These are phyloP conservation scores for Calonectris borealis DNA, from an alignment of 2,113 vertebrate species.

Conservation along the genomic window DNA sequence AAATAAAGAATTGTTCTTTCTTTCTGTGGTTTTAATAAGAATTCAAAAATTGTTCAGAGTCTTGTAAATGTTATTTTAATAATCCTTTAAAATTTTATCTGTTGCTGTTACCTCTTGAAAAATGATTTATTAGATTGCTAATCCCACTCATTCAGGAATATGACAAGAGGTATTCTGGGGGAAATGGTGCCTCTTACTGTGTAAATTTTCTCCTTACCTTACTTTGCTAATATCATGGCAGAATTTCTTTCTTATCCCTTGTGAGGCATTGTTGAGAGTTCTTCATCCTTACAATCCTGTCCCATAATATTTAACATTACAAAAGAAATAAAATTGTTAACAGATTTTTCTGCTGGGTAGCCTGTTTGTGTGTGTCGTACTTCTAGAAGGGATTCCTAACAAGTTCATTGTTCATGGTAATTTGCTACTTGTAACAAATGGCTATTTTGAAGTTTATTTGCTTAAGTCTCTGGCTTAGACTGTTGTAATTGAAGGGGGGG, in stretches of 20 bases:
- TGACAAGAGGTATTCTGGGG: slow-evolving; percentile 85
- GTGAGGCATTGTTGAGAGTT: slow-evolving; percentile 91
- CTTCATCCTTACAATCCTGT: slow-evolving; percentile 90
- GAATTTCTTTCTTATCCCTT: slow-evolving; percentile 85
- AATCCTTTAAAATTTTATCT: slow-evolving; percentile 93
- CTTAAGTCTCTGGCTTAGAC: slow-evolving; percentile 56
- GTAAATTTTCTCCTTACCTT: slow-evolving; percentile 87
- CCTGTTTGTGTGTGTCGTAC: slow-evolving; percentile 76
- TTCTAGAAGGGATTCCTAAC: slow-evolving; percentile 61
- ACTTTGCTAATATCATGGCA: slow-evolving; percentile 89
- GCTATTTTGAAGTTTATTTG: slow-evolving; percentile 54
- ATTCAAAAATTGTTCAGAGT: slow-evolving; percentile 89
- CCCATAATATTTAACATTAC: slow-evolving; percentile 92
- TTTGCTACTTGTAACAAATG: slow-evolving; percentile 61
- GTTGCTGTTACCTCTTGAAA: slow-evolving; percentile 89
- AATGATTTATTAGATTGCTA: slow-evolving; percentile 86
- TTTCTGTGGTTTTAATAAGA: slow-evolving; percentile 92
- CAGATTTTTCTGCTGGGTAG: slow-evolving; percentile 80
- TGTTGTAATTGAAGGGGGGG: slow-evolving; percentile 47
- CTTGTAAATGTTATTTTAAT: slow-evolving; percentile 99
- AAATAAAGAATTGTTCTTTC: slow-evolving; percentile 82
- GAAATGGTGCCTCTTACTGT: slow-evolving; percentile 90
- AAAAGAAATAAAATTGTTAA: slow-evolving; percentile 89
- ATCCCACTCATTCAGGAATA: slow-evolving; percentile 87
- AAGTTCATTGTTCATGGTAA: slow-evolving; percentile 41